phyloP scores from a whole-genome alignment of 2,888 invertebrate genomes.

The Heliconius hortense region DNA sequence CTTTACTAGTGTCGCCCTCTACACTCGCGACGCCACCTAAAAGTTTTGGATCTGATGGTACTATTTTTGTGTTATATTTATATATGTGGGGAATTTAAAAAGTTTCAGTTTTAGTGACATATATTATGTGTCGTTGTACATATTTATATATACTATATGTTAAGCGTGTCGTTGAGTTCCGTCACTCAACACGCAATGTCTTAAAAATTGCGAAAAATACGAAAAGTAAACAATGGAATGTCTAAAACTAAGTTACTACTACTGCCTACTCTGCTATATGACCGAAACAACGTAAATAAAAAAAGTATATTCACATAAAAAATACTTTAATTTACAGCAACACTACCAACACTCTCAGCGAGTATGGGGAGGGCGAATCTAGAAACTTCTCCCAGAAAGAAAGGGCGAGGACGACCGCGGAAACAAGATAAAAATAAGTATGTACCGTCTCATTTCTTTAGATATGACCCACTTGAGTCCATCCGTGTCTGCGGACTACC shows the following conservation, averaged over 20 bases:
- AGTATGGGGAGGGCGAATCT: slow-evolving; percentile 60
- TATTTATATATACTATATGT: no score
- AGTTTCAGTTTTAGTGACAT: no score
- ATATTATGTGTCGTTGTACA: no score
- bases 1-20: slow-evolving; percentile 64
- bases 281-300: neutral
- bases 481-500: no score
- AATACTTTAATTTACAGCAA: slow-evolving; percentile 50
- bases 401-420: slow-evolving; percentile 74
- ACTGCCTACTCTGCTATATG: no score
- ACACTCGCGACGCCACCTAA: slow-evolving; percentile 62
- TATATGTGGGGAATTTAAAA: no score
- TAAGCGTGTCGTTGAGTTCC: neutral
- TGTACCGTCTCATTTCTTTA: slow-evolving; percentile 63
- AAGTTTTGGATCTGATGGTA: slow-evolving; percentile 76
- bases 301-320: neutral
- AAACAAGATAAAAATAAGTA: slow-evolving; percentile 70
- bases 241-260: neutral
- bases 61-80: slow-evolving; percentile 28
- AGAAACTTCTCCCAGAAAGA: slow-evolving; percentile 69
- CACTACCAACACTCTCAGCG: slow-evolving; percentile 71
- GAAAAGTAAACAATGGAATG: no score
- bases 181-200: neutral
- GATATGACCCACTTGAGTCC: slow-evolving; percentile 49
- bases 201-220: neutral